These are phyloP conservation scores for Hemiscyllium ocellatum DNA, from an alignment of 2,113 vertebrate genomes.

Conservation along the genomic window DNA sequence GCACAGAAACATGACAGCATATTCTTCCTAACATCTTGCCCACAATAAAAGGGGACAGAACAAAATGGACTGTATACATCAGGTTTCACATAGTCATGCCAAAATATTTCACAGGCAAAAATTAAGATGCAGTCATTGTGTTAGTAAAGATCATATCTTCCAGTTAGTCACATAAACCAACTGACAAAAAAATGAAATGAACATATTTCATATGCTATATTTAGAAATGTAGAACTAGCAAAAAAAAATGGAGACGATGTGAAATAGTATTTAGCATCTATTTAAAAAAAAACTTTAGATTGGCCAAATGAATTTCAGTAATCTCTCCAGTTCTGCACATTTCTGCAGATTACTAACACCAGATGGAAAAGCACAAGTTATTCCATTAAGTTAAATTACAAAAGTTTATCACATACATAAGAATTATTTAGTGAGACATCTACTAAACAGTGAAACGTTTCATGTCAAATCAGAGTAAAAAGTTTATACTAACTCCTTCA, in stretches of 20 bases:
- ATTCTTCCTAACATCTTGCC: not conserved
- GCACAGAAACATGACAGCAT: not conserved
- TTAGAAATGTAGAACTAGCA: not conserved
- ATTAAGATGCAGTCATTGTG: not conserved
- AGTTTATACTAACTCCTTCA: constrained; percentile 70
- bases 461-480: not conserved
- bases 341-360: not conserved
- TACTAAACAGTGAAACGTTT: not conserved
- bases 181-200: not conserved
- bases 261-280: not conserved
- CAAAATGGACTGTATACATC: not conserved
- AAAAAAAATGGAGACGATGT: not conserved
- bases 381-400: not conserved
- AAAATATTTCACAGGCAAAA: not conserved
- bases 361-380: not conserved
- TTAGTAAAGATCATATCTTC: not conserved
- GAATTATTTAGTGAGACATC: not conserved
- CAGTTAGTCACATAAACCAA: not conserved
- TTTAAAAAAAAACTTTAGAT: not conserved
- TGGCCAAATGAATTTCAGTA: not conserved
- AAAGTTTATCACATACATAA: not conserved
- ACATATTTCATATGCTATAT: not conserved
- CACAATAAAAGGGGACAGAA: not conserved
- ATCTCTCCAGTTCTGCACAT: not conserved
- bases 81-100: not conserved